A percentile compares a stretch with the other conserved stretches of the same genome.
These are phyloP conservation scores for Lysandra coridon DNA, from an alignment of 2,888 invertebrate species.

Conservation along the genomic window DNA sequence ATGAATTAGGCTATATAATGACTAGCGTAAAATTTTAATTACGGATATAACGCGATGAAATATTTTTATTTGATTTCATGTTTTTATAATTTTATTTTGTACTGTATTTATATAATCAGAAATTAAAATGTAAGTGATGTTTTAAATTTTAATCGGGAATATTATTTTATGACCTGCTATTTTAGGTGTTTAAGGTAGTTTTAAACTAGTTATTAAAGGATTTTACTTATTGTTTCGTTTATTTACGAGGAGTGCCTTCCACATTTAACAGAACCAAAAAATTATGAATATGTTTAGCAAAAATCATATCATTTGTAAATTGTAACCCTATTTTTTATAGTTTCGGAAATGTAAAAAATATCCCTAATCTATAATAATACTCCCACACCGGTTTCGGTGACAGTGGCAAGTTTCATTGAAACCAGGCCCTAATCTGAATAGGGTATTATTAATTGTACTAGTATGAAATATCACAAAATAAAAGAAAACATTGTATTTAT, in stretches of 20 bases:
- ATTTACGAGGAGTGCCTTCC: background rate
- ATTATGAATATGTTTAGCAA: background rate
- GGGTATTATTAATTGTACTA: background rate
- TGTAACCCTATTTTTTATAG: background rate
- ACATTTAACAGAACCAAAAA: background rate
- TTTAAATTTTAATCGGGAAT: constrained; percentile 22
- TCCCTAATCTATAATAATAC: background rate
- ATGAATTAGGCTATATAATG: background rate
- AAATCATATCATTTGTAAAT: no score
- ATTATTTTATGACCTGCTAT: constrained; percentile 29
- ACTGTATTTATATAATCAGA: constrained; percentile 32
- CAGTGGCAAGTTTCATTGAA: no score
- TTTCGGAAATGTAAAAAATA: background rate
- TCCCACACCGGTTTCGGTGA: no score
- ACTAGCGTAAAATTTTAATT: background rate
- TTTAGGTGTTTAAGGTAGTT: constrained; percentile 23
- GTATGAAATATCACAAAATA: background rate
- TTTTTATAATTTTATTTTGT: constrained; percentile 32
- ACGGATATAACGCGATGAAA: constrained; percentile 17
- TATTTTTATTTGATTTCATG: constrained; percentile 21
- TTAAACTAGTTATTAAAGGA: constrained; percentile 18
- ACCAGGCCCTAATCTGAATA: background rate
- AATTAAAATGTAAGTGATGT: constrained; percentile 31
- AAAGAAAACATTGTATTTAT: background rate
- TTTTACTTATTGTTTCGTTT: constrained; percentile 13